Base-by-base conservation (phyloP, 2,888 invertebrate species). In the Diarsia rubi region DNA sequence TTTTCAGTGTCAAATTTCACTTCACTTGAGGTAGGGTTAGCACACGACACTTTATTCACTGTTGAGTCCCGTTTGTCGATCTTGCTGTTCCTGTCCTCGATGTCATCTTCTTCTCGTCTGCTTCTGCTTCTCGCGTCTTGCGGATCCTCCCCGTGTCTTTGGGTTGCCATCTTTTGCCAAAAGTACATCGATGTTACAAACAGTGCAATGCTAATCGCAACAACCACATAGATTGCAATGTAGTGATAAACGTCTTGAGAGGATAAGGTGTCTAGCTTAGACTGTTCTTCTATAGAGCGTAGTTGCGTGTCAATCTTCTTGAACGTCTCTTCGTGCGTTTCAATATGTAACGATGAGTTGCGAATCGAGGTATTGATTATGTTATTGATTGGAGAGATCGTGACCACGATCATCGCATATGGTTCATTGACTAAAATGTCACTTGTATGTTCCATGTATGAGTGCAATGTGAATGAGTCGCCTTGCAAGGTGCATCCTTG, bases 101-200 rank as follows among this genome's bases (percentile, higher is more conserved):
- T n/a, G n/a, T n/a, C n/a, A n/a, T n/a, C n/a, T n/a, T n/a, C n/a
- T n/a, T n/a, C n/a, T n/a, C n/a, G n/a, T n/a, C n/a, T n/a, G n/a
- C n/a, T n/a, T n/a, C n/a, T n/a, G n/a, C n/a, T n/a, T n/a, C n/a
- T n/a, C n/a, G n/a, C n/a, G n/a, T n/a, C n/a, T n/a, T n/a, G n/a
- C n/a, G n/a, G n/a, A n/a, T n/a, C n/a, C n/a, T n/a, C n/a, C n/a
- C n/a, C n/a, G n/a, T n/a, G n/a, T n/a, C n/a, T n/a, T n/a, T n/a
- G n/a, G n/a, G n/a, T n/a, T n/a, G n/a, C 49, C 57, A 68, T 68
- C 24, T 57, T 68, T 59, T 57, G 68, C 68, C 68, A 68, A 57
- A 24, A 44, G 57, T 57, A 68, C 57, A 63, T 44, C 68, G 68
- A 57, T 57, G 68, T 68, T 68, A 45, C 68, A 57, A 57, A 68